Evolutionary conservation across 2,797 vertebrate species (phyloP).

Genomic region (Lutjanus campechanus): DNA sequence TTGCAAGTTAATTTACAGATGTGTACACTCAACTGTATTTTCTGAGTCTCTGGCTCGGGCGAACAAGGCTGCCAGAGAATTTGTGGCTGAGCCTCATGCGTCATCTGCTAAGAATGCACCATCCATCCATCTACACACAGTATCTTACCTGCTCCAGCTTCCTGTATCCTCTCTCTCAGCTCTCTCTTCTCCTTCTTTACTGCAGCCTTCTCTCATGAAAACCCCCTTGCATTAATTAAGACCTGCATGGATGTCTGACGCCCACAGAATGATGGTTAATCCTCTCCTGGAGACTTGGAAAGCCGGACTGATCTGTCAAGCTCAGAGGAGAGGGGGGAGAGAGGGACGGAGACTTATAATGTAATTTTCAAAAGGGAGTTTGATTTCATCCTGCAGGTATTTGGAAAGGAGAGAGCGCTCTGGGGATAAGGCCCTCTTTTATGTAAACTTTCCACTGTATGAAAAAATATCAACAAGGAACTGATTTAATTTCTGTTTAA

Average conservation of each 20-base stretch:
- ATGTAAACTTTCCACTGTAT: slow-evolving; percentile 71
- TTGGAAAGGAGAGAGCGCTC: slow-evolving; percentile 59
- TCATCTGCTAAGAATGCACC: slow-evolving; percentile 45
- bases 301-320: slow-evolving; percentile 43
- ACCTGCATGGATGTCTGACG: slow-evolving; percentile 35
- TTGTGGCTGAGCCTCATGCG: not conserved
- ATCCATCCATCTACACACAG: slow-evolving; percentile 24
- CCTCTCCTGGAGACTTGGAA: slow-evolving; percentile 55
- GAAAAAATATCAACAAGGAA: slow-evolving; percentile 46
- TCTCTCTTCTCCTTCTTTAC: slow-evolving; percentile 19
- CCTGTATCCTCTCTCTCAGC: slow-evolving; percentile 48
- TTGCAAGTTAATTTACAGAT: not conserved
- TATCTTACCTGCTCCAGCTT: slow-evolving; percentile 48
- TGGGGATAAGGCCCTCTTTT: slow-evolving; percentile 64
- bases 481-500: slow-evolving; percentile 55
- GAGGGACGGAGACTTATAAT: slow-evolving; percentile 31
- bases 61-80: not conserved
- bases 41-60: not conserved
- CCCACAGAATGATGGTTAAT: slow-evolving; percentile 55
- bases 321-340: slow-evolving; percentile 17
- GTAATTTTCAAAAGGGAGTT: slow-evolving; percentile 66
- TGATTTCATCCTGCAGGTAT: slow-evolving; percentile 81
- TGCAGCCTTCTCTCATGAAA: slow-evolving; percentile 41
- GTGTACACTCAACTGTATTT: too few species aligned
- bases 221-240: slow-evolving; percentile 55